Percentiles rank a stretch among this genome's conserved stretches.
These are phyloP conservation scores for Thryonomys swinderianus DNA, from an alignment of 2,113 vertebrate genomes.

Conservation along the genomic window DNA sequence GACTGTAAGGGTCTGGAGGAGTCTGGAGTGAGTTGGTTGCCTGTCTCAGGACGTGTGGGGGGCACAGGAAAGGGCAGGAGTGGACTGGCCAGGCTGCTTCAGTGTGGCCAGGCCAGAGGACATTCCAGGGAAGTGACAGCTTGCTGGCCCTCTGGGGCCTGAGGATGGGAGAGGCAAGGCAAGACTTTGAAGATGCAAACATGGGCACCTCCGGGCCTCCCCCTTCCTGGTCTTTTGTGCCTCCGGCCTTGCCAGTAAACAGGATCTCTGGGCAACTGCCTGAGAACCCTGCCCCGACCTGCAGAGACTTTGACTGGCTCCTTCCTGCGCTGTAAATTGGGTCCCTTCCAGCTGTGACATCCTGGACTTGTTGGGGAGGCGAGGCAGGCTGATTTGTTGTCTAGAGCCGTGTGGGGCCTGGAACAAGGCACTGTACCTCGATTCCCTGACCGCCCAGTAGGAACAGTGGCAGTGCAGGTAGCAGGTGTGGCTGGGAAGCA, in stretches of 20 bases:
- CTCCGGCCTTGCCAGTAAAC: slow-evolving; percentile 59
- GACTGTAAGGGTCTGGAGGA: background rate
- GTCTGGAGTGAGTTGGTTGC: background rate
- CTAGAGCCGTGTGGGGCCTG: background rate
- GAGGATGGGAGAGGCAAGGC: background rate
- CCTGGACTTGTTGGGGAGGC: background rate
- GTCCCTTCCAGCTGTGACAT: slow-evolving; percentile 41
- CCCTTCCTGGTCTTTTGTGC: slow-evolving; percentile 53
- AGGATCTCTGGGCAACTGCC: slow-evolving; percentile 69
- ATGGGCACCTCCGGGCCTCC: background rate
- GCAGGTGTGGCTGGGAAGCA: background rate
- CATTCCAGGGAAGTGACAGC: background rate
- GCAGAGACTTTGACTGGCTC: slow-evolving; percentile 24
- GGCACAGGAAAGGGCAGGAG: background rate
- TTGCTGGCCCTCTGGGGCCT: background rate
- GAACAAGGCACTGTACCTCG: background rate
- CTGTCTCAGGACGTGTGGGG: background rate
- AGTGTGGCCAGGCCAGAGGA: background rate
- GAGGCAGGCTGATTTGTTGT: background rate
- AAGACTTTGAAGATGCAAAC: slow-evolving; percentile 50
- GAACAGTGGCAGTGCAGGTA: background rate
- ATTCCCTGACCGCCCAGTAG: background rate
- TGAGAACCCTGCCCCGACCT: background rate
- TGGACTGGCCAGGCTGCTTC: background rate
- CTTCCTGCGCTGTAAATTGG: slow-evolving; percentile 61